Evolutionary conservation across 2,797 vertebrate genomes (phyloP).

Genomic region (Iguana delicatissima): DNA sequence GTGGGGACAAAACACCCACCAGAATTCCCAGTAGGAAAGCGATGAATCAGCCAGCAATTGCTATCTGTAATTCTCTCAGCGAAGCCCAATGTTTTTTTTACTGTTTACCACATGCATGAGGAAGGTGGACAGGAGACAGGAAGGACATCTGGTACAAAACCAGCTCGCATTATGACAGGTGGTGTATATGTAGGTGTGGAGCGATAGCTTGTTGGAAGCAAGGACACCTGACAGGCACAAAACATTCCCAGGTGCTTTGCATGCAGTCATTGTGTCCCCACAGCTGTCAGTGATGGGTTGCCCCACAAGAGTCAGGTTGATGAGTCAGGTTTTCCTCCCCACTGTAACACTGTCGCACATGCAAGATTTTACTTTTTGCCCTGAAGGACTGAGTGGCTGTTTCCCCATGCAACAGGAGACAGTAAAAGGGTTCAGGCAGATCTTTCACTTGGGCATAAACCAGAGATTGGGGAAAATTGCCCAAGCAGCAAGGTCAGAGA

Average conservation of each 20-base stretch:
- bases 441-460: background rate
- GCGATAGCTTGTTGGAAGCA: background rate
- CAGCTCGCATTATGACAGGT: background rate
- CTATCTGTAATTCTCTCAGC: background rate
- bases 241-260: background rate
- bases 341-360: background rate
- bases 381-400: background rate
- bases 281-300: background rate
- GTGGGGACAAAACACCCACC: conserved; percentile 33
- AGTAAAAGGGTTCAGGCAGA: background rate
- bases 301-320: background rate
- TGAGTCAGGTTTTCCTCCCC: background rate
- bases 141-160: conserved; percentile 24
- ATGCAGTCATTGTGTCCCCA: background rate
- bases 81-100: conserved; percentile 5
- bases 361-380: background rate
- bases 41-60: conserved; percentile 14
- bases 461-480: too few relatives aligned
- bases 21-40: conserved; percentile 15
- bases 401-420: too few relatives aligned
- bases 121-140: conserved; percentile 16
- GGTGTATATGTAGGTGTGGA: background rate
- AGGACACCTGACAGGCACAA: background rate
- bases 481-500: background rate
- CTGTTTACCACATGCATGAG: background rate